These are phyloP conservation scores for Phalacrocorax pelagicus DNA, from an alignment of 2,113 vertebrate genomes.

Conservation along the genomic window DNA sequence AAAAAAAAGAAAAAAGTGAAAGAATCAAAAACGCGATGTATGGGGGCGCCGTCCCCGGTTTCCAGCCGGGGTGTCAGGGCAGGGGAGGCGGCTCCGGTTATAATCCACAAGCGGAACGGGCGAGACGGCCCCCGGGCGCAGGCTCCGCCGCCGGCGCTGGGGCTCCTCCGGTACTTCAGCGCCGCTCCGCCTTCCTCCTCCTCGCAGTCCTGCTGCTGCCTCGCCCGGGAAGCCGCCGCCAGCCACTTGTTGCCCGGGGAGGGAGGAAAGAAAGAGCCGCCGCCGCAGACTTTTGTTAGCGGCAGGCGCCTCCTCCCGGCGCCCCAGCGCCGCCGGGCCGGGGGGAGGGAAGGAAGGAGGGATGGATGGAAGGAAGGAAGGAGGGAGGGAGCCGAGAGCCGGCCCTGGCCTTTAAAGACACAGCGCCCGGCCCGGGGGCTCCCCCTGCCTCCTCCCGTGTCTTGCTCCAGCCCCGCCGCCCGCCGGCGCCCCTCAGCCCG, in stretches of 20 bases:
- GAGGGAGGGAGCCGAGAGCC: background rate
- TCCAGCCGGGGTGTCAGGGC: background rate
- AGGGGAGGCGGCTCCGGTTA: background rate
- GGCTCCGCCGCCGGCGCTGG: background rate
- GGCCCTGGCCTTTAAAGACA: background rate
- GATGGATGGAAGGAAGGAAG: background rate
- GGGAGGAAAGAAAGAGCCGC: background rate
- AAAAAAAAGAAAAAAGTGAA: too few species aligned
- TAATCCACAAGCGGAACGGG: slow-evolving; percentile 36
- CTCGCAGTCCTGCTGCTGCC: background rate
- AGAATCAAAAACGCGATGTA: background rate
- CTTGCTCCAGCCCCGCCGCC: too few species aligned
- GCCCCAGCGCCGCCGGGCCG: slow-evolving; percentile 38
- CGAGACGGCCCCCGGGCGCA: background rate
- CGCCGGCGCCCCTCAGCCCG: too few species aligned
- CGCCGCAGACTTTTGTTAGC: slow-evolving; percentile 71
- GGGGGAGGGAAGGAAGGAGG: background rate
- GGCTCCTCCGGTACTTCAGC: background rate
- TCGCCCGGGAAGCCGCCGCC: slow-evolving; percentile 43
- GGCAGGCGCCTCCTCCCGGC: slow-evolving; percentile 77
- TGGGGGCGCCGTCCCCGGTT: background rate
- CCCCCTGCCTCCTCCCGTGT: too few species aligned
- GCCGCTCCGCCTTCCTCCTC: background rate
- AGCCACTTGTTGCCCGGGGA: slow-evolving; percentile 63
- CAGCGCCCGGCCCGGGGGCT: too few species aligned